Evolutionary conservation across 1,140 invertebrate species (phyloP).

Genomic region (Drosophila nebulosa): DNA sequence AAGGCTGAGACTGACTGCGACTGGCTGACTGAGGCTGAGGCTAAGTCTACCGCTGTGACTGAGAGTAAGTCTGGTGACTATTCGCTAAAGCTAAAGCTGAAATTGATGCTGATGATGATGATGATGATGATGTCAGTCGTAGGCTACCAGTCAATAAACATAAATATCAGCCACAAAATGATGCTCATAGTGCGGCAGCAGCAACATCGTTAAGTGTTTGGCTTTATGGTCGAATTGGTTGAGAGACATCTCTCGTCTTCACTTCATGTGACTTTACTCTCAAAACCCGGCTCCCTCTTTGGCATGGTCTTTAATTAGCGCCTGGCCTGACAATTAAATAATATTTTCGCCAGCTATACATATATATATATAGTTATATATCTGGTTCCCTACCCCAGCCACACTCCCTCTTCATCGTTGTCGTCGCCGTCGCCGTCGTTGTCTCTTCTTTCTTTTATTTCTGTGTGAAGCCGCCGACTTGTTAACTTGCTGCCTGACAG

Average conservation of each 20-base stretch:
- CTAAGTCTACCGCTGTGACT: not conserved
- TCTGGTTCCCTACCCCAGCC: not conserved
- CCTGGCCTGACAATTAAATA: slow-evolving; percentile 72
- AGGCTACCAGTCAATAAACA: slow-evolving; percentile 70
- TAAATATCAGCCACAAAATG: slow-evolving; percentile 56
- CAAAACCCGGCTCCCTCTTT: not conserved
- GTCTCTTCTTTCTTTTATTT: not conserved
- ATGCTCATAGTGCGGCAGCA: slow-evolving; percentile 31
- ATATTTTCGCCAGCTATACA: slow-evolving; percentile 56
- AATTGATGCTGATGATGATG: slow-evolving; percentile 23
- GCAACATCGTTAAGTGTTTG: slow-evolving; percentile 64
- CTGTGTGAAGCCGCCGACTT: slow-evolving; percentile 67
- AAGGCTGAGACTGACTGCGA: slow-evolving; percentile 57
- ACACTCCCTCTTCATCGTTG: not conserved
- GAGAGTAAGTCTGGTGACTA: slow-evolving; percentile 10
- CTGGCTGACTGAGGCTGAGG: slow-evolving; percentile 35
- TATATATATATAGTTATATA: slow-evolving; percentile 9
- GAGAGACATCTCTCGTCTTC: slow-evolving; percentile 35
- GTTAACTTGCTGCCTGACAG: slow-evolving; percentile 76
- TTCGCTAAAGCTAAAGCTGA: not conserved
- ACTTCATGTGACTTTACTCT: not conserved
- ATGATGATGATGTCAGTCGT: slow-evolving; percentile 66
- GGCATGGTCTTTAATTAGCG: slow-evolving; percentile 66
- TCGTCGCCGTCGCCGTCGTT: not conserved
- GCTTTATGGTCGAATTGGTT: slow-evolving; percentile 65